Percentiles rank a stretch among this genome's conserved stretches.
phyloP scores from a whole-genome alignment of 2,113 vertebrate genomes.

The Ceuthmochares aereus region DNA sequence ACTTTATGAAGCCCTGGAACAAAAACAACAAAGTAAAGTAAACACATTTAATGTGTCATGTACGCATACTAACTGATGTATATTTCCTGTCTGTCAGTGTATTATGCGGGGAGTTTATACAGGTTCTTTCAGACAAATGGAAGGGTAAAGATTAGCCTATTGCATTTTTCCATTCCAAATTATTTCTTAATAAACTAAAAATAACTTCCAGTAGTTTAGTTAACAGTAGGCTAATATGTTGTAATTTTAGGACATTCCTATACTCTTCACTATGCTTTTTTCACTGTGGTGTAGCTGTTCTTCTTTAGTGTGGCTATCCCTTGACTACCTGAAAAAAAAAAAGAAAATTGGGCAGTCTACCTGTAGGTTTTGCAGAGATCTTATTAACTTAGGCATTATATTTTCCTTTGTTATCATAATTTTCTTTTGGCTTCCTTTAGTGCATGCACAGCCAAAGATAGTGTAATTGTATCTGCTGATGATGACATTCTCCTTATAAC shows the following conservation, averaged over 20 bases:
- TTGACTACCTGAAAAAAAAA: background rate
- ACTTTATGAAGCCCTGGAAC: background rate
- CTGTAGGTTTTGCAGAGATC: background rate
- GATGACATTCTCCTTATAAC: background rate
- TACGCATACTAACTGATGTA: background rate
- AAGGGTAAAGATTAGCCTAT: background rate
- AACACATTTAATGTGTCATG: background rate
- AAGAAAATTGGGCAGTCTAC: background rate
- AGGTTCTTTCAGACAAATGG: background rate
- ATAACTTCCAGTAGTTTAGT: background rate
- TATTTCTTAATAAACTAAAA: background rate
- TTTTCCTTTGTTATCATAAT: background rate
- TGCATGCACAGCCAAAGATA: rapidly evolving
- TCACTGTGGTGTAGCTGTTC: background rate
- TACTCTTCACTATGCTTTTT: background rate
- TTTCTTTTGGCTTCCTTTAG: background rate
- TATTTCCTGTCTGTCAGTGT: background rate
- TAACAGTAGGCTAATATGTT: background rate
- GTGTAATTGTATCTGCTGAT: background rate
- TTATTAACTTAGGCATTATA: background rate
- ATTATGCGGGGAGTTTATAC: background rate
- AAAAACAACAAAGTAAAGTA: background rate
- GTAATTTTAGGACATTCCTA: background rate
- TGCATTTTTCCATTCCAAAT: background rate
- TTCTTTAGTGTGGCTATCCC: background rate